phyloP scores from a whole-genome alignment of 2,113 vertebrate genomes.

The Tyrannus savana region DNA sequence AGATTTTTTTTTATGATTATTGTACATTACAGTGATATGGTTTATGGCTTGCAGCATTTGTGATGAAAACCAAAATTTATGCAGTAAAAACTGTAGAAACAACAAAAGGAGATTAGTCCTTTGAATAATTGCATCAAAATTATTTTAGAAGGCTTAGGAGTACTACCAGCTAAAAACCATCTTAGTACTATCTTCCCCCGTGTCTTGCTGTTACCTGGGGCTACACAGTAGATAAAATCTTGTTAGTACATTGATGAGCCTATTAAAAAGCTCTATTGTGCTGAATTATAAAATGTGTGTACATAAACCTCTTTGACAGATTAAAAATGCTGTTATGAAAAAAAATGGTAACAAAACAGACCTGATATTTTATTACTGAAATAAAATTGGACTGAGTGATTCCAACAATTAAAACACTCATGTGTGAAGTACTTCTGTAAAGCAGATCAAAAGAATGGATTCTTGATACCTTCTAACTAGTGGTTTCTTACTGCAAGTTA shows the following conservation, averaged over 20 bases:
- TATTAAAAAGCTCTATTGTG: neutral
- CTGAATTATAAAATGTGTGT: neutral
- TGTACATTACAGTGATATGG: neutral
- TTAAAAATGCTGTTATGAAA: neutral
- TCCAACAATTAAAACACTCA: neutral
- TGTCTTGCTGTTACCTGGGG: neutral
- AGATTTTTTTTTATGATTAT: neutral
- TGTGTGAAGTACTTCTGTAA: neutral
- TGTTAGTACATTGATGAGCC: neutral
- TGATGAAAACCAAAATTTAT: neutral
- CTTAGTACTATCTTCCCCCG: neutral
- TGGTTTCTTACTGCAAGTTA: neutral
- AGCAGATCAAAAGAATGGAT: neutral
- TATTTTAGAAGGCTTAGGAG: neutral
- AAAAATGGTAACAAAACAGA: neutral
- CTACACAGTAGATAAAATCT: neutral
- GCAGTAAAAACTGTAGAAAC: neutral
- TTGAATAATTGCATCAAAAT: neutral
- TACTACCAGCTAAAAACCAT: neutral
- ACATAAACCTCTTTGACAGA: neutral
- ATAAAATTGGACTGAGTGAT: neutral
- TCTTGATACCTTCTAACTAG: neutral
- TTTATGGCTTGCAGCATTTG: neutral
- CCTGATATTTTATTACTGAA: neutral
- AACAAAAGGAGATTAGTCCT: neutral